These are phyloP conservation scores for Hippopotamus amphibius DNA, from an alignment of 2,113 vertebrate species.

Conservation along the genomic window DNA sequence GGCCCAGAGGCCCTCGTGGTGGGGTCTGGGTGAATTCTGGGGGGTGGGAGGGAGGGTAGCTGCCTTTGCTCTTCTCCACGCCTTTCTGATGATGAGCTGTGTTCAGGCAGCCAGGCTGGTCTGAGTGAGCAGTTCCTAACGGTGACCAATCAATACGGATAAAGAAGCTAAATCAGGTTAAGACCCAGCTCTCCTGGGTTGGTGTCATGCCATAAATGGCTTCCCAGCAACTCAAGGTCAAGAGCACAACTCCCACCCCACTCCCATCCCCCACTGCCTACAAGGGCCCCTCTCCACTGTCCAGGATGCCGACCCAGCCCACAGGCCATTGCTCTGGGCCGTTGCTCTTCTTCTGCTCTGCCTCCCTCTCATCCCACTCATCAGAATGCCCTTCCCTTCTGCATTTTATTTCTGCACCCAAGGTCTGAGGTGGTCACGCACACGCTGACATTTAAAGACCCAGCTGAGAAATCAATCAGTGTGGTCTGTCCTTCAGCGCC, in stretches of 20 bases:
- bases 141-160: constrained; percentile 39
- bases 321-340: background rate
- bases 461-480: constrained; percentile 72
- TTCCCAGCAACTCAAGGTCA: constrained; percentile 53
- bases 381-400: constrained; percentile 16
- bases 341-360: background rate
- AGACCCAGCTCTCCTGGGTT: background rate
- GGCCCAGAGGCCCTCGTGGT: background rate
- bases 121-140: background rate
- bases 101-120: background rate
- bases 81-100: background rate
- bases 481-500: constrained; percentile 69
- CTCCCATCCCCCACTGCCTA: background rate
- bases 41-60: background rate
- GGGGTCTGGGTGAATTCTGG: background rate
- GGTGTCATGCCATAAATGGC: constrained; percentile 51
- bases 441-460: constrained; percentile 78
- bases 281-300: background rate
- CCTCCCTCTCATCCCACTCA: background rate
- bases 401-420: constrained; percentile 65
- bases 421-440: constrained; percentile 72
- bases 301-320: background rate
- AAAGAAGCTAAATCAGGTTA: constrained; percentile 68
- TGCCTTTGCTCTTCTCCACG: background rate
- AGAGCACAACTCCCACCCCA: background rate